Base-by-base conservation (phyloP, 2,797 vertebrate species). In the Astyanax mexicanus region DNA sequence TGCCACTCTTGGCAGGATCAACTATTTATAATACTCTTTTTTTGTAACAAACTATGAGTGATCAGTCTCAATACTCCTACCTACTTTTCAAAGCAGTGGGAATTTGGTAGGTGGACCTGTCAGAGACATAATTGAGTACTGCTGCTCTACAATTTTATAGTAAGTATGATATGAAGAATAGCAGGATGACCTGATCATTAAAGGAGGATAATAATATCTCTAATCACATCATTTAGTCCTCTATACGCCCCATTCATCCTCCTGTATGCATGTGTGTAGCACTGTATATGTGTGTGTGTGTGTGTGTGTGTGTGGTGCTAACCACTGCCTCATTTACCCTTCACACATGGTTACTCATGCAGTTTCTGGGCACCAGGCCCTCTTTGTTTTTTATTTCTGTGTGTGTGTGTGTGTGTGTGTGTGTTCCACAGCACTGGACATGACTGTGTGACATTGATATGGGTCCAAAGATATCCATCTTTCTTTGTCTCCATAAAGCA, bases 341-440 rank as follows among this genome's bases (percentile, higher is more conserved):
- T 80, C 72, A 80, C 78, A 75, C 72, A 71, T 60, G 72, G 52
- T 75, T 67, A 69, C 60, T 80, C 72, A 51, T 70, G 57, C 67
- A 57, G 52, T 40, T 64, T 55, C 54, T 66, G 69, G 78, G 68
- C 68, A 51, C 55, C 38, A 58, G 44, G 68, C 72, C 72, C 58
- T 74, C 65, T 64, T 40, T 58, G 23, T 35, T 15, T 10, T 47
- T 8, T 65, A 42, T 64, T 47, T 76, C 37, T 52, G 55, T 32
- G 29, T 32, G 29, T 32, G 29, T 32, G 29, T 32, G 29, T 5
- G 29, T 32, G 29, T 32, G 29, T 32, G 29, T 32, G 29, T 32
- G 29, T 32, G 5, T 32, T 38, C 58, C 58, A 73, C 71, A 35
- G n/a, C 58, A 52, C 21, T 64, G 35, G 58, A 47, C 32, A 73